Evolutionary conservation across 2,797 vertebrate genomes (phyloP).

Genomic region (Fratercula arctica): DNA sequence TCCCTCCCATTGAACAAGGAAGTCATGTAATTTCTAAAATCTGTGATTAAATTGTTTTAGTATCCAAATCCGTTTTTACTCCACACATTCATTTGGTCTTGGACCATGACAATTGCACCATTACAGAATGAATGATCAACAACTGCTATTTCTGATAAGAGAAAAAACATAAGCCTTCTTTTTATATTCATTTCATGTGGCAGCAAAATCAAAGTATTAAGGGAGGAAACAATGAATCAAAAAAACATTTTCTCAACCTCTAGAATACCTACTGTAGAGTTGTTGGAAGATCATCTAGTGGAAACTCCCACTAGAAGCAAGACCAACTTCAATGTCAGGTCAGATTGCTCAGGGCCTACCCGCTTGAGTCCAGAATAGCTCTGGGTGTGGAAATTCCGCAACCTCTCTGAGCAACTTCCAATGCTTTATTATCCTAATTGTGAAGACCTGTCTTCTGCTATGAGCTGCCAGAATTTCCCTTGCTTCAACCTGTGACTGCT

Average conservation of each 20-base stretch:
- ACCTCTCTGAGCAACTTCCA: background rate
- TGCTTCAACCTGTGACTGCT: background rate
- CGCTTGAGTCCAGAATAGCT: background rate
- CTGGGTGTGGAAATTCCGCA: background rate
- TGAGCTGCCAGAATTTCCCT: background rate
- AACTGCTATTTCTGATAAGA: background rate
- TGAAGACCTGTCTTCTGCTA: background rate
- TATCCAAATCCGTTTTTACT: background rate
- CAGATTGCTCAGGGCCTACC: background rate
- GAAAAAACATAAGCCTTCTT: background rate
- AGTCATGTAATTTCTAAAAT: background rate
- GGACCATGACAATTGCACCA: background rate
- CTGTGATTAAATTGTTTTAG: background rate
- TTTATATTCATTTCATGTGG: background rate
- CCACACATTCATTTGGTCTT: background rate
- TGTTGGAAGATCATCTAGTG: background rate
- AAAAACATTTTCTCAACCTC: background rate
- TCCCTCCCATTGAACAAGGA: background rate
- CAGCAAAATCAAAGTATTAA: background rate
- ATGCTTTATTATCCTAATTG: background rate
- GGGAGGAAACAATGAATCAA: background rate
- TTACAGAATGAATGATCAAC: background rate
- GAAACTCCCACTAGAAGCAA: background rate
- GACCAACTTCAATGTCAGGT: background rate
- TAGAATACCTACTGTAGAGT: background rate